Percentiles rank a stretch among this genome's conserved stretches.
phyloP scores from a whole-genome alignment of 2,797 vertebrate genomes.

The Cuculus canorus region DNA sequence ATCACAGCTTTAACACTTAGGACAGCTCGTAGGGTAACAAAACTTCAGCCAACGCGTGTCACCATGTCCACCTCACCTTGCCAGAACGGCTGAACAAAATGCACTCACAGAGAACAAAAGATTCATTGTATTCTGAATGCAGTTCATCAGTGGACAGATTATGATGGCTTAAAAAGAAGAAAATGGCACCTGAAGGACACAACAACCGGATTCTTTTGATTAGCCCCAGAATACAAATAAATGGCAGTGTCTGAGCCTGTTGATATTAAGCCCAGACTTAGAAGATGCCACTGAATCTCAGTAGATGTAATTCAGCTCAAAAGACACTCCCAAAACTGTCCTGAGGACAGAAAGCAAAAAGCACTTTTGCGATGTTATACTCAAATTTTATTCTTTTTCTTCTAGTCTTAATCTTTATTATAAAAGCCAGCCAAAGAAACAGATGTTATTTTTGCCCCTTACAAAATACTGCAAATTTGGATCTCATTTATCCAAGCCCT shows the following conservation, averaged over 20 bases:
- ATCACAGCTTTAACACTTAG: not conserved
- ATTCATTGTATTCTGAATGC: not conserved
- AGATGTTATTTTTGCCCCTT: not conserved
- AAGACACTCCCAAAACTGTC: not conserved
- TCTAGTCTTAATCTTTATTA: not conserved
- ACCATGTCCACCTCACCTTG: not conserved
- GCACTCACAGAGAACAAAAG: not conserved
- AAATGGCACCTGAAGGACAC: not conserved
- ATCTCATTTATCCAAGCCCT: not conserved
- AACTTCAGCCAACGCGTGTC: not conserved
- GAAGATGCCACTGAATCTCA: not conserved
- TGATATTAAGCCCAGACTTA: not conserved
- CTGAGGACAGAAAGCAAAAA: not conserved
- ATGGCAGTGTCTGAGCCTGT: not conserved
- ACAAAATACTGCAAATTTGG: not conserved
- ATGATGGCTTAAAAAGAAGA: not conserved
- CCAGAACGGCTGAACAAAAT: not conserved
- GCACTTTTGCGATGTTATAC: not conserved
- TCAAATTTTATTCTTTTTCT: not conserved
- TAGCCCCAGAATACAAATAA: constrained; percentile 23
- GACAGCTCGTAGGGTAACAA: not conserved
- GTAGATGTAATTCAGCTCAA: not conserved
- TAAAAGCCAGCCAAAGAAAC: not conserved
- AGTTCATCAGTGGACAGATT: constrained; percentile 3
- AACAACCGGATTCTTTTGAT: constrained; percentile 8